phyloP scores from a whole-genome alignment of 1,140 invertebrate genomes.

The Homarus americanus region DNA sequence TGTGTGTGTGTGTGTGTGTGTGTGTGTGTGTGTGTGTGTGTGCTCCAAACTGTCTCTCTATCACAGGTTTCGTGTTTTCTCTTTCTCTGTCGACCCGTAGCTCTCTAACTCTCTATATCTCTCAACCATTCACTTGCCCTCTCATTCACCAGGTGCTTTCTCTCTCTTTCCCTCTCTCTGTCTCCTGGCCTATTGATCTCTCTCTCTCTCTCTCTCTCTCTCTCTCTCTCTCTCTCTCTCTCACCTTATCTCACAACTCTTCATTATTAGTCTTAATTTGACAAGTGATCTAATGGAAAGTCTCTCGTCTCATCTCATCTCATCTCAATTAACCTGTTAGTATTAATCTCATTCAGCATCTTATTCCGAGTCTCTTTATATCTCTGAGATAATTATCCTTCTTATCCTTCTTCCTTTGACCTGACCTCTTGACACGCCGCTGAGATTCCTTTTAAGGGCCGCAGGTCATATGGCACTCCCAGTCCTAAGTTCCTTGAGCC shows the following conservation, averaged over 20 bases:
- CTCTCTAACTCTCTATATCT: too few species aligned
- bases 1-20: conserved; percentile 39
- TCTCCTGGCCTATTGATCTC: not conserved
- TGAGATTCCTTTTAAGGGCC: too few species aligned
- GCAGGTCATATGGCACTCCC: too few species aligned
- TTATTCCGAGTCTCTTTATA: not conserved
- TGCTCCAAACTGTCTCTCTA: too few species aligned
- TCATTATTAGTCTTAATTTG: not conserved
- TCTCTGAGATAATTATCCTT: not conserved
- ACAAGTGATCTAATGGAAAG: not conserved
- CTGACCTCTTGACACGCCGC: too few species aligned
- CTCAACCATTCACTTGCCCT: too few species aligned
- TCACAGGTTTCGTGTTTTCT: not conserved
- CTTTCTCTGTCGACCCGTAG: not conserved
- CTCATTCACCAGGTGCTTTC: not conserved
- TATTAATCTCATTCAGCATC: not conserved
- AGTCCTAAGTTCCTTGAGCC: too few species aligned
- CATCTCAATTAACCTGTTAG: not conserved
- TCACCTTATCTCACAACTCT: not conserved
- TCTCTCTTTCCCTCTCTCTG: not conserved
- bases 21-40: conserved; percentile 14
- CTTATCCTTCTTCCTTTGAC: not conserved
- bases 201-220: conserved; percentile 22
- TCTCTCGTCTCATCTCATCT: not conserved
- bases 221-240: conserved; percentile 34